Percentiles rank a stretch among this genome's conserved stretches.
phyloP scores from a whole-genome alignment of 2,113 vertebrate species.

The Cavia porcellus region DNA sequence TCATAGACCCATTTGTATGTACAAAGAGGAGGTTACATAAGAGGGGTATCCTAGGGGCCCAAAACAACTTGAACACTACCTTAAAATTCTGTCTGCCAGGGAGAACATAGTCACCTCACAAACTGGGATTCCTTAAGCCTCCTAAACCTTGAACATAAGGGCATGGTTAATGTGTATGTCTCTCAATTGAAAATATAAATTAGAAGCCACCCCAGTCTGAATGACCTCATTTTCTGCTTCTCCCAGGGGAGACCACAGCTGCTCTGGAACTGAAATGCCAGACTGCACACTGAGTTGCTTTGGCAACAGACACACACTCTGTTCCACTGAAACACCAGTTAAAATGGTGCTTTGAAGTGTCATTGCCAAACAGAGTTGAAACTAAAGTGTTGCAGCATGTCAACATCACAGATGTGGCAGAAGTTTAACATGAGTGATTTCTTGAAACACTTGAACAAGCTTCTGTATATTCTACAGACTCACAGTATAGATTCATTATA shows the following conservation, averaged over 20 bases:
- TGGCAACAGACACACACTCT: neutral
- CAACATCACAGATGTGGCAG: neutral
- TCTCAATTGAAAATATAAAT: neutral
- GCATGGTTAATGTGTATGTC: neutral
- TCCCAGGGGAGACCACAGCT: slow-evolving; percentile 41
- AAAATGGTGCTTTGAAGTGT: slow-evolving; percentile 7
- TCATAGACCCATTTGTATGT: neutral
- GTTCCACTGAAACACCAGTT: slow-evolving; percentile 19
- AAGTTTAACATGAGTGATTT: neutral
- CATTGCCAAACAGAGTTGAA: slow-evolving; percentile 17
- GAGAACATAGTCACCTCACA: neutral
- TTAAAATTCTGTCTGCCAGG: neutral
- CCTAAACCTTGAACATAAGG: neutral
- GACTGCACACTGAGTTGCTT: slow-evolving; percentile 39
- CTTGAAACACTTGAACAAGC: neutral
- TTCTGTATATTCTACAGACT: neutral
- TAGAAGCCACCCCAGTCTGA: slow-evolving; percentile 24
- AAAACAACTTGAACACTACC: neutral
- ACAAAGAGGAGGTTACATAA: neutral
- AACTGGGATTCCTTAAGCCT: neutral
- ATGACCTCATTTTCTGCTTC: slow-evolving; percentile 4
- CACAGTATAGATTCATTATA: no score
- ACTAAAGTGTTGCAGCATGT: neutral
- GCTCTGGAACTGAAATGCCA: slow-evolving; percentile 42
- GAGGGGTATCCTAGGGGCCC: neutral